Base-by-base conservation (phyloP, 2,113 vertebrate species). In the Gymnocephalus cernua region DNA sequence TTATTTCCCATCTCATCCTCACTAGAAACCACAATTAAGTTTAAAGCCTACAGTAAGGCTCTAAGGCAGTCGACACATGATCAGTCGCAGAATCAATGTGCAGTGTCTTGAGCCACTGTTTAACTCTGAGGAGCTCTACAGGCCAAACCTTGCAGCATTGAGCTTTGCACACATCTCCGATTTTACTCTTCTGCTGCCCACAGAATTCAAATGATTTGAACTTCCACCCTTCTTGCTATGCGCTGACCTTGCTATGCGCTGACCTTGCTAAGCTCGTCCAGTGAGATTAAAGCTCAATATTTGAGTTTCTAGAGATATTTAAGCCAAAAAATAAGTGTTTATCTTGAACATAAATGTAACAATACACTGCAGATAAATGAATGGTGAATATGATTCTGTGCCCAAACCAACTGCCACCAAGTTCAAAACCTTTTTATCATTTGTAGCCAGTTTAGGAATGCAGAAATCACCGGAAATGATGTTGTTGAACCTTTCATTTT, bases 181-280 rank as follows among this genome's bases (percentile, higher is more conserved):
- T 57, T 79, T 56, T 32, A 23, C 56, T 23, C 73, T 77, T 72
- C 15, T 73, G 12, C 79, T 57, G 63, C 70, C 12, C 58, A 11
- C 62, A 59, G 27, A 77, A 65, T 78, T 82, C 0, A 57, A 50
- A 70, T 74, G 44, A 72, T 62, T 76, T 80, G 25, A 79, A 63
- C 45, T 80, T 38, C 2, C 32, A 53, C 57, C 32, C 59, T 19
- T 54, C 27, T 66, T 8, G 48, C 66, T 27, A 32, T 61, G 47
- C 12, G 54, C 25, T 73, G 77, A 89, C 79, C 79, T 83, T 47
- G 45, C 41, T 62, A 80, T 61, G 47, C 12, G 54, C 25, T 73
- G 77, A 89, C 79, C 79, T 83, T 47, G 45, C 41, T 62, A 80
- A 84, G 29, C 6, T 10, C 8, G 27, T 59, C 67, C 79, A 32